phyloP scores from a whole-genome alignment of 35 echinoderm and acorn worm species.

The Ptychodera flava region DNA sequence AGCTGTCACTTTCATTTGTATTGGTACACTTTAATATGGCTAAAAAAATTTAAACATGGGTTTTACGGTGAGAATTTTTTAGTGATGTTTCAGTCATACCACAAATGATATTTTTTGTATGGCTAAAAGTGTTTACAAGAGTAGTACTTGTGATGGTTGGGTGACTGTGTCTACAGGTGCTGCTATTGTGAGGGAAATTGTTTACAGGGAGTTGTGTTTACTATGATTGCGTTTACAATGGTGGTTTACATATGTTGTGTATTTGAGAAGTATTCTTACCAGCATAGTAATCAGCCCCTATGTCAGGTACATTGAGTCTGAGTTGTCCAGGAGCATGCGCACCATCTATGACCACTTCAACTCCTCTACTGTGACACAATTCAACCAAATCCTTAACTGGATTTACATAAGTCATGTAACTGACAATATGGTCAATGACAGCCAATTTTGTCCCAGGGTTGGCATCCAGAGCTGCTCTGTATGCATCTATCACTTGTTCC shows the following conservation, averaged over 20 bases:
- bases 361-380: conserved; percentile 31
- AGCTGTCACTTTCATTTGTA: too few species aligned
- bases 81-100: not conserved
- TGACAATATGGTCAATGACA: conserved; percentile 41
- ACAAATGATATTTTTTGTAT: not conserved
- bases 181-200: too few species aligned
- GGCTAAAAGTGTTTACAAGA: not conserved
- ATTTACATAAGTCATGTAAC: conserved; percentile 11
- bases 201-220: too few species aligned
- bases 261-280: conserved; percentile 26
- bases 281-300: conserved; percentile 41
- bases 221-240: too few species aligned
- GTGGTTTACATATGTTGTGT: too few species aligned
- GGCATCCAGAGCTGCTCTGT: not conserved
- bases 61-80: not conserved
- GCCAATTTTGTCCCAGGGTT: conserved; percentile 43
- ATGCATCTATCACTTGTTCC: conserved; percentile 32
- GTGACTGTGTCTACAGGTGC: too few species aligned
- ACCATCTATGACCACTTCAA: conserved; percentile 35
- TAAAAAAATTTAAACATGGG: not conserved
- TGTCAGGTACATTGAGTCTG: conserved; percentile 24
- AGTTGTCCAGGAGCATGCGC: conserved; percentile 54
- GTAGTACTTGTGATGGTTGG: not conserved
- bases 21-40: not conserved
- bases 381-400: conserved; percentile 26